These are phyloP conservation scores for Nannospalax galili DNA, from an alignment of 2,113 vertebrate genomes.

Conservation along the genomic window DNA sequence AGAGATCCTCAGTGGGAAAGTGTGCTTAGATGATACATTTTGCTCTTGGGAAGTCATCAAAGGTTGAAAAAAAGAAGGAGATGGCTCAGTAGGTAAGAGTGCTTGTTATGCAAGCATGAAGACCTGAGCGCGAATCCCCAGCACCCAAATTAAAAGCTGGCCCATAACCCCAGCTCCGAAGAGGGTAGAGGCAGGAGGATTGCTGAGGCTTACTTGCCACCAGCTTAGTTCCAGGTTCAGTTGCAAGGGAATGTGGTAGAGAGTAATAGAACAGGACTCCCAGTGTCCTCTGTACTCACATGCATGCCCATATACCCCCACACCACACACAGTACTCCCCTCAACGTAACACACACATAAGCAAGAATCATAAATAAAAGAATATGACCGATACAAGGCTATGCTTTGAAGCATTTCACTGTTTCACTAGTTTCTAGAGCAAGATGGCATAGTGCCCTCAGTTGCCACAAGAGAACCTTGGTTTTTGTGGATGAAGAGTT, in stretches of 20 bases:
- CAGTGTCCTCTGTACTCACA: not conserved
- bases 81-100: not conserved
- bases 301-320: not conserved
- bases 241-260: not conserved
- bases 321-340: not conserved
- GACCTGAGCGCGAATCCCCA: not conserved
- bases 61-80: not conserved
- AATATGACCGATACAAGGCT: not conserved
- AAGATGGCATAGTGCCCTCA: not conserved
- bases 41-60: not conserved
- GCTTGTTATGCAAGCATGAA: not conserved
- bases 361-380: not conserved
- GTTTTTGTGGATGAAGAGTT: constrained; percentile 15
- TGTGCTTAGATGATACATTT: not conserved
- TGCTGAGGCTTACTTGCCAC: not conserved
- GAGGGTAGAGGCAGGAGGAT: not conserved
- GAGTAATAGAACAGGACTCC: not conserved
- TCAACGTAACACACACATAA: too few relatives aligned
- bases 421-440: not conserved
- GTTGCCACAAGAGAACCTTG: not conserved
- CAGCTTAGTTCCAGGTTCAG: not conserved
- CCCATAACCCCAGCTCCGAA: not conserved
- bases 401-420: not conserved
- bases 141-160: too few relatives aligned
- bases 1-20: not conserved